A percentile compares a stretch with the other conserved stretches of the same genome.
Evolutionary conservation across 2,113 vertebrate genomes (phyloP).

Genomic region (Hydropotes inermis): DNA sequence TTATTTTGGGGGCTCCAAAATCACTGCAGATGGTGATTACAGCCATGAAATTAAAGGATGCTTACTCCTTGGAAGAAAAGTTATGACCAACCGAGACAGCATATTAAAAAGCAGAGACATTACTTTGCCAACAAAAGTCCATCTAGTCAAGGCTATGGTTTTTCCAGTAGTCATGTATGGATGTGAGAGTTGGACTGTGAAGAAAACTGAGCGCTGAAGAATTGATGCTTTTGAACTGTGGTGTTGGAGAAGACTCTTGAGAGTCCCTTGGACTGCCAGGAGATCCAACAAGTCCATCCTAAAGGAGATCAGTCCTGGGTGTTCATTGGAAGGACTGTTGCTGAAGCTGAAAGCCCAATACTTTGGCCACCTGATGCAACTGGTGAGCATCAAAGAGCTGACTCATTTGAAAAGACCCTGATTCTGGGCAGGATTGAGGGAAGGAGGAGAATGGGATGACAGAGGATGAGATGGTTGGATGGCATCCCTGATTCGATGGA

Average conservation of each 20-base stretch:
- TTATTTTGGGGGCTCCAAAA: not conserved
- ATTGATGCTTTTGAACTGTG: not conserved
- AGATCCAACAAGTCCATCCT: not conserved
- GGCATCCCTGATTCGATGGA: not conserved
- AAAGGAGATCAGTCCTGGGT: not conserved
- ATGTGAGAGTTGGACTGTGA: not conserved
- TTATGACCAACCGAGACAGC: not conserved
- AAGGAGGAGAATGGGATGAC: not conserved
- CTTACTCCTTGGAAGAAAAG: not conserved
- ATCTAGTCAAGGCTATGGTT: not conserved
- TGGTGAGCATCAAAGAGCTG: not conserved
- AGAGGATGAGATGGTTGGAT: not conserved
- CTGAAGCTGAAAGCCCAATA: not conserved
- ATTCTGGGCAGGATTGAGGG: not conserved
- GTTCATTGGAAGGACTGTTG: not conserved
- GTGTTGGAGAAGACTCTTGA: not conserved
- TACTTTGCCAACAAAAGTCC: not conserved
- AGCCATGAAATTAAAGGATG: not conserved
- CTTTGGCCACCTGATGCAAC: not conserved
- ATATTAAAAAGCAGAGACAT: not conserved
- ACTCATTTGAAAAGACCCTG: not conserved
- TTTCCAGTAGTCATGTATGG: not conserved
- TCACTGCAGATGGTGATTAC: not conserved
- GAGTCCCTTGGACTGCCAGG: not conserved
- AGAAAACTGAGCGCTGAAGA: fast-evolving